Evolutionary conservation across 2,888 invertebrate species (phyloP).

Genomic region (Melanargia galathea): DNA sequence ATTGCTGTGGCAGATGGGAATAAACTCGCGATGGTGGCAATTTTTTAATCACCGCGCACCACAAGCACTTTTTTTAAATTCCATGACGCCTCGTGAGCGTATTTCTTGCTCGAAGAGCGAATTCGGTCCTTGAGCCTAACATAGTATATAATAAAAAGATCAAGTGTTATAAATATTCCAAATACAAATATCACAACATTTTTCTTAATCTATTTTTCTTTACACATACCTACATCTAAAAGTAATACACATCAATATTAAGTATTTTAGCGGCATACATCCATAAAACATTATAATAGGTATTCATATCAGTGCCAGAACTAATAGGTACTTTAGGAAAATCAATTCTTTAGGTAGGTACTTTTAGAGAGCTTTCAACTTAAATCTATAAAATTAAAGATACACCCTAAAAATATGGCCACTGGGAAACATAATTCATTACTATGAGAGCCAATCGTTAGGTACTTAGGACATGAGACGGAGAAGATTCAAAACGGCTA

Average conservation of each 20-base stretch:
- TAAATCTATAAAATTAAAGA: slow-evolving; percentile 48
- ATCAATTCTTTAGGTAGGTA: slow-evolving; percentile 45
- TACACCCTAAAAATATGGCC: slow-evolving; percentile 65
- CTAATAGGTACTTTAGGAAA: slow-evolving; percentile 47
- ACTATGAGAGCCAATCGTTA: neutral
- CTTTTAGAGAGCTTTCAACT: slow-evolving; percentile 58
- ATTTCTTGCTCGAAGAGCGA: too few relatives aligned
- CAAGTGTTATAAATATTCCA: slow-evolving; percentile 76
- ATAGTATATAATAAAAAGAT: slow-evolving; percentile 22
- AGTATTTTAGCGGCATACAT: slow-evolving; percentile 63
- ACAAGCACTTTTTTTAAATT: too few relatives aligned
- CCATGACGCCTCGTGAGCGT: too few relatives aligned
- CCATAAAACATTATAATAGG: slow-evolving; percentile 60
- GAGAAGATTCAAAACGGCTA: slow-evolving; percentile 2
- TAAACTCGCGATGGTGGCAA: too few relatives aligned
- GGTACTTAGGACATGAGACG: neutral
- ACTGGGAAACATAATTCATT: slow-evolving; percentile 56
- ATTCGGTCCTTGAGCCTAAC: too few relatives aligned
- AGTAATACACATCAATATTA: slow-evolving; percentile 72
- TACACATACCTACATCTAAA: slow-evolving; percentile 76
- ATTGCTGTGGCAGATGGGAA: too few relatives aligned
- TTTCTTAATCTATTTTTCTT: slow-evolving; percentile 73
- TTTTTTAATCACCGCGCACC: too few relatives aligned
- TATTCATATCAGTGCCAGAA: slow-evolving; percentile 59
- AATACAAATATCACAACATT: slow-evolving; percentile 83